A percentile compares a stretch with the other conserved stretches of the same genome.
phyloP scores from a whole-genome alignment of 2,797 vertebrate species.

The Hephaestus fuliginosus region DNA sequence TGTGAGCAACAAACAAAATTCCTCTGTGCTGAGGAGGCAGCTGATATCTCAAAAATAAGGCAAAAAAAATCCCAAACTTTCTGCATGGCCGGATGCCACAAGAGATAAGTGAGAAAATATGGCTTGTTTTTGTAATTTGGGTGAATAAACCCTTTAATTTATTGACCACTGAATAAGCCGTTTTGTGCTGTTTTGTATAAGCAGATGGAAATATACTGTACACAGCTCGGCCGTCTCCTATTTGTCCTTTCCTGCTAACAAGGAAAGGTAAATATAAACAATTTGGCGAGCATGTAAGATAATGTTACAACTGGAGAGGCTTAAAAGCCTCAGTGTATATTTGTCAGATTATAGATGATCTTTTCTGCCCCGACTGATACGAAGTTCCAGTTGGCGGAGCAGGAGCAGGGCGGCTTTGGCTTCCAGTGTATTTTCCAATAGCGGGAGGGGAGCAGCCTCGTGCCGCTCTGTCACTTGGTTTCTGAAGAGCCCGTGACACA shows the following conservation, averaged over 20 bases:
- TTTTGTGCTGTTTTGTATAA: constrained; percentile 16
- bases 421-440: constrained; percentile 55
- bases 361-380: constrained; percentile 66
- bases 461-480: constrained; percentile 77
- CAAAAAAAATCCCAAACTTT: background rate
- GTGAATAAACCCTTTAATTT: constrained; percentile 21
- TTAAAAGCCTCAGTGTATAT: constrained; percentile 62
- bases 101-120: constrained; percentile 1
- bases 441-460: constrained; percentile 47
- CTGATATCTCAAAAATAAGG: background rate
- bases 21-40: background rate
- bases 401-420: constrained; percentile 60
- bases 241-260: constrained; percentile 48
- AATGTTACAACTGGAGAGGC: constrained; percentile 55
- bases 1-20: background rate
- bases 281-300: constrained; percentile 26
- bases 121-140: background rate
- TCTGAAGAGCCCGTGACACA: constrained; percentile 80
- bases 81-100: background rate
- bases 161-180: background rate
- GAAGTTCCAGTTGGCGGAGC: constrained; percentile 76
- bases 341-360: constrained; percentile 75
- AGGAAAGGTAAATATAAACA: constrained; percentile 58
- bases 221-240: background rate
- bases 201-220: constrained; percentile 22